phyloP scores from a whole-genome alignment of 1,140 invertebrate species.

The Magallana angulata region DNA sequence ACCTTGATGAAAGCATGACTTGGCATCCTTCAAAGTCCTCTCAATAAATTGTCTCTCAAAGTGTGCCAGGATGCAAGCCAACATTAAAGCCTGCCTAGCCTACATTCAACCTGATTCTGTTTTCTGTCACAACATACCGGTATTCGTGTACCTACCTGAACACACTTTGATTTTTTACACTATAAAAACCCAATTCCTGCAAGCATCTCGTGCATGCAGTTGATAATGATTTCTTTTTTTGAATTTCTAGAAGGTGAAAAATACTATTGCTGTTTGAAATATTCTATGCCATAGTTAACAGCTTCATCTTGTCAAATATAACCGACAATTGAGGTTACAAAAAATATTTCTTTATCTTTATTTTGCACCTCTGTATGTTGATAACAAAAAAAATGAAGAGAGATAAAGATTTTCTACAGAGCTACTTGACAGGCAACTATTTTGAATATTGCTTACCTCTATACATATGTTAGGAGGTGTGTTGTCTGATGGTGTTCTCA shows the following conservation, averaged over 20 bases:
- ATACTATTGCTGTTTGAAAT: no score
- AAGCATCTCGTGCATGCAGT: not conserved
- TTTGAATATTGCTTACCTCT: not conserved
- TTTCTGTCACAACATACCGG: not conserved
- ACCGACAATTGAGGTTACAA: no score
- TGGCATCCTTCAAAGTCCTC: not conserved
- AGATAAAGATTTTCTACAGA: no score
- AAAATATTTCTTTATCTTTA: no score
- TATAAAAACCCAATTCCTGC: not conserved
- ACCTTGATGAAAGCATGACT: conserved; percentile 18
- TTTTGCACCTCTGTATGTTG: no score
- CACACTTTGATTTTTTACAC: not conserved
- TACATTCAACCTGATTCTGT: not conserved
- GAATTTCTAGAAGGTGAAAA: no score
- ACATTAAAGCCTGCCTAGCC: not conserved
- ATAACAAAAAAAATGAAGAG: no score
- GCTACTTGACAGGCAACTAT: no score
- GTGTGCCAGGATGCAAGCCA: not conserved
- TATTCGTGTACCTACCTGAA: not conserved
- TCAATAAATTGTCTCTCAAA: not conserved
- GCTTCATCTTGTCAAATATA: no score
- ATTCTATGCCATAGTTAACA: no score
- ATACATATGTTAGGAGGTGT: not conserved
- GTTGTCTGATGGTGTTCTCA: not conserved
- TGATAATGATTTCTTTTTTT: no score